Percentiles rank a stretch among this genome's conserved stretches.
phyloP scores from a whole-genome alignment of 2,888 invertebrate species.

The Leucoma salicis region DNA sequence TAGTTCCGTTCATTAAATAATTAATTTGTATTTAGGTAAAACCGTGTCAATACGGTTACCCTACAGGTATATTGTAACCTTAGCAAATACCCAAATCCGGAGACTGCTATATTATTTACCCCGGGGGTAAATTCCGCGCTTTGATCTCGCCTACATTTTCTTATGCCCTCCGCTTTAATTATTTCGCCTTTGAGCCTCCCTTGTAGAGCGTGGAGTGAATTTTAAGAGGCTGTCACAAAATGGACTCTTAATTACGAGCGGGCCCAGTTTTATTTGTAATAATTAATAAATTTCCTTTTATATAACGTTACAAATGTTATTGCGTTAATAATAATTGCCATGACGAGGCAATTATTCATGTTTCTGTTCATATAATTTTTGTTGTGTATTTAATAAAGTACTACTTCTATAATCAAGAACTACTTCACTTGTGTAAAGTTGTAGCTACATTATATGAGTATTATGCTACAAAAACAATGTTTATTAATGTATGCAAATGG shows the following conservation, averaged over 20 bases:
- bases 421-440: too few species aligned
- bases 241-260: constrained; percentile 75
- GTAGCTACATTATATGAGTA: too few species aligned
- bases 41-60: constrained; percentile 40
- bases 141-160: constrained; percentile 75
- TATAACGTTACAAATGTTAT: constrained; percentile 34
- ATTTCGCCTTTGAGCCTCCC: constrained; percentile 75
- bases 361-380: constrained; percentile 4
- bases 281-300: constrained; percentile 65
- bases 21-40: constrained; percentile 41
- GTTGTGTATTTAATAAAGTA: not conserved
- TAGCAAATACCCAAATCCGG: constrained; percentile 53
- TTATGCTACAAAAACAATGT: too few species aligned
- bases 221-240: constrained; percentile 77
- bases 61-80: constrained; percentile 42
- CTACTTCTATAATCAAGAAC: too few species aligned
- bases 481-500: too few species aligned
- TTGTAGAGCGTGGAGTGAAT: constrained; percentile 66
- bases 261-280: constrained; percentile 69
- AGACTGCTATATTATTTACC: constrained; percentile 62
- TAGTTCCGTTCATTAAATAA: constrained; percentile 37
- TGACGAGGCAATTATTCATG: constrained; percentile 2
- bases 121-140: constrained; percentile 63
- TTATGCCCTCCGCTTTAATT: constrained; percentile 75
- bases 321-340: constrained; percentile 23